Conservation (phyloP, 2,113 vertebrate genomes). For the Peromyscus leucopus region DNA sequence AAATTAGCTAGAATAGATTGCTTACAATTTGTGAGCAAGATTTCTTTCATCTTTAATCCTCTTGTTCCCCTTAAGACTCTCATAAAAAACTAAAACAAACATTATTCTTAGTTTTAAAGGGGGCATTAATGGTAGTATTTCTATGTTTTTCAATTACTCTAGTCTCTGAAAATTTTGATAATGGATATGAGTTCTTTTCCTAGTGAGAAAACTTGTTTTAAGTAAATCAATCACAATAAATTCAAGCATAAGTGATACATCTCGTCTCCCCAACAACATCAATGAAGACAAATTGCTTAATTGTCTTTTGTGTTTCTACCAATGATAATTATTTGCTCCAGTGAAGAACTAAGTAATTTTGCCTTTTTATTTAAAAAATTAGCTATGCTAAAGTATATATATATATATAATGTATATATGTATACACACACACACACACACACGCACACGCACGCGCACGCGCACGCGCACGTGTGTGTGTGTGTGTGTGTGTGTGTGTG, state of each 20-base stretch:
- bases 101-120: constrained; percentile 1
- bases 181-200: neutral
- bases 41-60: constrained; percentile 5
- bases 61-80: neutral
- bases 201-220: constrained; percentile 14
- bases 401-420: too few species aligned
- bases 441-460: too few species aligned
- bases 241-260: neutral
- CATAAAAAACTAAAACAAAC: constrained; percentile 50
- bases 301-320: constrained; percentile 35
- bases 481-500: neutral
- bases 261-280: neutral
- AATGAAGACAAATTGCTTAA: constrained; percentile 53
- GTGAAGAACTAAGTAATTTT: constrained; percentile 62
- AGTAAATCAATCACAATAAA: neutral
- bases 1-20: neutral
- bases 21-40: constrained; percentile 20
- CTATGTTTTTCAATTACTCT: constrained; percentile 22
- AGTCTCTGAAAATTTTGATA: constrained; percentile 33
- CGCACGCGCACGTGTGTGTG: too few species aligned
- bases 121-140: neutral
- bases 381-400: neutral
- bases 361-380: constrained; percentile 52
- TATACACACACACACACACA: too few species aligned
- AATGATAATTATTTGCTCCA: constrained; percentile 56